Base-by-base conservation (phyloP, 1,140 invertebrate genomes). In the Drosophila melanica region DNA sequence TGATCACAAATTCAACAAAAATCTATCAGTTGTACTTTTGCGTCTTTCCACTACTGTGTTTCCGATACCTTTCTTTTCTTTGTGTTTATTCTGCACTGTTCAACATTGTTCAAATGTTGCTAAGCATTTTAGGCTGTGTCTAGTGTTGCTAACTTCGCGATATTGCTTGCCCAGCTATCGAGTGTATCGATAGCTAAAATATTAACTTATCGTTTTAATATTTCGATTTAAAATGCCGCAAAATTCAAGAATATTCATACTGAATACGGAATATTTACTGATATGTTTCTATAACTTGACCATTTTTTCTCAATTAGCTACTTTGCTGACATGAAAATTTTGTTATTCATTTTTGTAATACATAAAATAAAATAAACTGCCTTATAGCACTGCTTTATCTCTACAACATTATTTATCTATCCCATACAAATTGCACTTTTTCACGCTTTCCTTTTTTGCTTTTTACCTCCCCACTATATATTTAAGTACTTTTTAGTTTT, bases 91-190 rank as follows among this genome's bases (percentile, higher is more conserved):
- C 5, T 45, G 27, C 5, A 11, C n/a, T 57, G 6, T 16, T 10
- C 4, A 39, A 6, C 63, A 37, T n/a, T 66, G 35, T 4, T 11
- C 2, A 51, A 27, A 42, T 63, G 23, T 41, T 63, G 33, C n/a
- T 9, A 6, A 27, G 16, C 39, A 41, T n/a, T 41, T 12, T 5
- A 7, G n/a, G n/a, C 39, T 14, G 39, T 4, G 12, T 7, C n/a
- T 6, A 41, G n/a, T 41, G 39, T 41, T 41, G 39, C 12, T 5
- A n/a, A n/a, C 5, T 23, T 11, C 2, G 20, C 33, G 27, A 10
- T 18, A 4, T 51, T 16, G 14, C n/a, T 10, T 41, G 2, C 8
- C 53, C n/a, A 27, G 12, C 27, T 27, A 27, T 27, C 27, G 27
- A 27, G 33, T 42, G 6, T 55, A 55, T 55, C 53, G 53, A 55